Evolutionary conservation across 1,140 invertebrate genomes (phyloP).

Genomic region (Nephila pilipes): DNA sequence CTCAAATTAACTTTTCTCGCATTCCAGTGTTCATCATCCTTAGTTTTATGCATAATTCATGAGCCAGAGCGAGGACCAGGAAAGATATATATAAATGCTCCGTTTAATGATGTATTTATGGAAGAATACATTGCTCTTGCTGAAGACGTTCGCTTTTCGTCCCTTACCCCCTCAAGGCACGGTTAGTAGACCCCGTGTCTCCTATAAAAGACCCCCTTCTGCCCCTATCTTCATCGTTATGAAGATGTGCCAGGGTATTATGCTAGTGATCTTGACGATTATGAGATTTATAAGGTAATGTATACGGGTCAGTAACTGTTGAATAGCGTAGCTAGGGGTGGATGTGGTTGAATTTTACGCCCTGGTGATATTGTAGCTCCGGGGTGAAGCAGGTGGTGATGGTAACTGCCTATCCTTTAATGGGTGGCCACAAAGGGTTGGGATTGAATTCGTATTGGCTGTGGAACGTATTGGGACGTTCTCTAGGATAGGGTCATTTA

Average conservation of each 20-base stretch:
- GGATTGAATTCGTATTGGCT: neutral
- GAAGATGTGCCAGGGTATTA: neutral
- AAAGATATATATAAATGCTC: constrained; percentile 1
- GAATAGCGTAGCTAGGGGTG: neutral
- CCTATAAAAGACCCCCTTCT: neutral
- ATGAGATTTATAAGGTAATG: constrained; percentile 47
- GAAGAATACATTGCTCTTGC: neutral
- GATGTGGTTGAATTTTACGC: neutral
- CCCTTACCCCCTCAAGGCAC: neutral
- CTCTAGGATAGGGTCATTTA: neutral
- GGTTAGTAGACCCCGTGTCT: constrained; percentile 3
- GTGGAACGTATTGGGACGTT: neutral
- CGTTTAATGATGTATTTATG: constrained; percentile 47
- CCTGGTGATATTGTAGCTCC: neutral
- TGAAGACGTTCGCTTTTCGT: neutral
- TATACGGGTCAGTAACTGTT: constrained; percentile 34
- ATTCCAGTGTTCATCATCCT: constrained; percentile 64
- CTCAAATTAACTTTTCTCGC: constrained; percentile 68
- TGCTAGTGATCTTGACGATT: constrained; percentile 44
- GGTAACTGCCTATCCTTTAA: neutral
- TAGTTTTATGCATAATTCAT: constrained; percentile 64
- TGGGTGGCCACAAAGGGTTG: neutral
- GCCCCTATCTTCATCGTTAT: constrained; percentile 20
- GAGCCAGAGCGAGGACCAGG: neutral
- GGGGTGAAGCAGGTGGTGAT: neutral